These are phyloP conservation scores for Carassius carassius DNA, from an alignment of 2,113 vertebrate species.

Conservation along the genomic window DNA sequence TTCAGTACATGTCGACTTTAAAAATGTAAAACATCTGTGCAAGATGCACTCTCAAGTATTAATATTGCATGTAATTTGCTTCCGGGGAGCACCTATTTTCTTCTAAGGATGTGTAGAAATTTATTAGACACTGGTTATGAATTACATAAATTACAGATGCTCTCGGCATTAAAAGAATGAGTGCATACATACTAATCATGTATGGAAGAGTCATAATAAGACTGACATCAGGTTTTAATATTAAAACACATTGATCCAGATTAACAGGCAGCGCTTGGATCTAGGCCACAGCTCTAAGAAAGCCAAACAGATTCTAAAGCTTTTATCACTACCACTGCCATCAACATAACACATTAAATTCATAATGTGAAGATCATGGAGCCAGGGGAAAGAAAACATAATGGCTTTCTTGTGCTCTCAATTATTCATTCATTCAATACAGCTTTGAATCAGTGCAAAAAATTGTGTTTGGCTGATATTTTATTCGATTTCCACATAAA, in stretches of 20 bases:
- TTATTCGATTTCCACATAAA: not conserved
- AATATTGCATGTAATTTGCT: not conserved
- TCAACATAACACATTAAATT: not conserved
- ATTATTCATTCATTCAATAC: not conserved
- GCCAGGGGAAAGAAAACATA: not conserved
- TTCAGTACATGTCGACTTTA: not conserved
- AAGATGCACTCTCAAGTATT: not conserved
- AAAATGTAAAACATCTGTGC: not conserved
- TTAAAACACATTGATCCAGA: slow-evolving; percentile 9
- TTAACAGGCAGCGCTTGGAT: not conserved
- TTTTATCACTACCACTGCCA: not conserved
- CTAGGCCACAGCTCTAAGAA: not conserved
- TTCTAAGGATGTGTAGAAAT: not conserved
- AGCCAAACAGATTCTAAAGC: not conserved
- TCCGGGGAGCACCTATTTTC: not conserved
- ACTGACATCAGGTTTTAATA: not conserved
- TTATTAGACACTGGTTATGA: not conserved
- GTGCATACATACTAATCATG: not conserved
- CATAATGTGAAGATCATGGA: not conserved
- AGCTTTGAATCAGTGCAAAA: not conserved
- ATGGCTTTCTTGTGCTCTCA: not conserved
- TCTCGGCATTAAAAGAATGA: not conserved
- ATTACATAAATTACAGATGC: not conserved
- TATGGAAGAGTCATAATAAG: slow-evolving; percentile 3
- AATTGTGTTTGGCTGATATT: not conserved